Evolutionary conservation across 2,113 vertebrate species (phyloP).

Genomic region (Percopsis transmontana): DNA sequence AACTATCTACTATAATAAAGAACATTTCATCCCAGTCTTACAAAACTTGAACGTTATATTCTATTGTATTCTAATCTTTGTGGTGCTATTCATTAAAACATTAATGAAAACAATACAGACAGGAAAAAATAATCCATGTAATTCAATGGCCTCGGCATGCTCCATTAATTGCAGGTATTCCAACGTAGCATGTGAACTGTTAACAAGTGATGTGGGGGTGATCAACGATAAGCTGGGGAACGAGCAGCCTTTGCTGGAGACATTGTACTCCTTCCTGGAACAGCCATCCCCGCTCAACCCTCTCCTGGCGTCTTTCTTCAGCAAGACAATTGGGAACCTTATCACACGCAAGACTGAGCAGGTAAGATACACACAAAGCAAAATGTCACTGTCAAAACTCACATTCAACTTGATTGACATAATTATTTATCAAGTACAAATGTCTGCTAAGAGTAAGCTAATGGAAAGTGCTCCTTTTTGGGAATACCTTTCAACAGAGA

Average conservation of each 20-base stretch:
- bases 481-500: background rate
- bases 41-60: background rate
- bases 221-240: slow-evolving; percentile 94
- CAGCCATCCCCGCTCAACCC: slow-evolving; percentile 92
- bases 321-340: slow-evolving; percentile 95
- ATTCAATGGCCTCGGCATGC: slow-evolving; percentile 6
- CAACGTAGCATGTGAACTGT: slow-evolving; percentile 94
- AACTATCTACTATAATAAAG: background rate
- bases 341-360: slow-evolving; percentile 95
- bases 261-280: slow-evolving; percentile 89
- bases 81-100: slow-evolving; percentile 8
- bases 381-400: slow-evolving; percentile 17
- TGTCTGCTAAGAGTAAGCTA: slow-evolving; percentile 1
- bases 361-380: slow-evolving; percentile 68
- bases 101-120: background rate
- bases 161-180: slow-evolving; percentile 79
- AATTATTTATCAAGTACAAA: slow-evolving; percentile 6
- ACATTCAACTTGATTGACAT: background rate
- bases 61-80: slow-evolving; percentile 8
- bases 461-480: slow-evolving; percentile 2
- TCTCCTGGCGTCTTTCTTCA: slow-evolving; percentile 96
- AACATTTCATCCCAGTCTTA: background rate
- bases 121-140: background rate
- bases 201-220: slow-evolving; percentile 91
- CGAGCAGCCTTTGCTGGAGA: slow-evolving; percentile 87